A percentile compares a stretch with the other conserved stretches of the same genome.
Conservation (phyloP, 30 jellyfish, hydroid and myxozoan species). For the Hydractinia symbiolongicarpus region DNA sequence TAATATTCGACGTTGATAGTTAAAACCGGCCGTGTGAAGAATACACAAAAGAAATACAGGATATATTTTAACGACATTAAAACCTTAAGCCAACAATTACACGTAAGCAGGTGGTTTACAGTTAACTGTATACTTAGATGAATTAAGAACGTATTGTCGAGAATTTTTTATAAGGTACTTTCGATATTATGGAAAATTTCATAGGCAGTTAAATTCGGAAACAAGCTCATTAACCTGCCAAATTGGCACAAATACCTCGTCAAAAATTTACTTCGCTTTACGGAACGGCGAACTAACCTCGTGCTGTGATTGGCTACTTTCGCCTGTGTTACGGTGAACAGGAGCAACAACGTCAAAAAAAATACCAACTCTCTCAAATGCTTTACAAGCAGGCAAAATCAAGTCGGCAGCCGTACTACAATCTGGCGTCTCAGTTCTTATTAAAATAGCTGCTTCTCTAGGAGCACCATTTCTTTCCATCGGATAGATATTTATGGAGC, state of each 20-base stretch:
- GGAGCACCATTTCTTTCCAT: conserved; percentile 54
- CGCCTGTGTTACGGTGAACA: conserved; percentile 30
- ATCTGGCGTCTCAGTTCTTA: conserved; percentile 21
- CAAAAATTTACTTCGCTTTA: too few relatives aligned
- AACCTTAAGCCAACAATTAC: too few relatives aligned
- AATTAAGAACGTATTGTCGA: too few relatives aligned
- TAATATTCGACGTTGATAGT: too few relatives aligned
- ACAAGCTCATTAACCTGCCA: too few relatives aligned
- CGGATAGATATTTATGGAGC: conserved; percentile 55
- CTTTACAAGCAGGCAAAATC: conserved; percentile 69
- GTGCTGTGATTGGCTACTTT: conserved; percentile 45
- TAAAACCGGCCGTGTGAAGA: not conserved
- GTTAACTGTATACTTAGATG: too few relatives aligned
- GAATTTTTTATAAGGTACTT: too few relatives aligned
- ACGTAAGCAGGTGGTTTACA: too few relatives aligned
- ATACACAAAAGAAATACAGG: not conserved
- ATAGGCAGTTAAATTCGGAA: too few relatives aligned
- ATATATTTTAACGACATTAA: too few relatives aligned
- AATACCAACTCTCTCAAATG: conserved; percentile 55
- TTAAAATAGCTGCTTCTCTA: conserved; percentile 58
- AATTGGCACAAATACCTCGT: too few relatives aligned
- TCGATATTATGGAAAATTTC: too few relatives aligned
- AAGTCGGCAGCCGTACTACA: conserved; percentile 29
- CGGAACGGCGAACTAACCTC: conserved; percentile 39
- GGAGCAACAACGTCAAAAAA: conserved; percentile 82